Evolutionary conservation across 1,140 invertebrate species (phyloP).

Genomic region (Agrilus planipennis): DNA sequence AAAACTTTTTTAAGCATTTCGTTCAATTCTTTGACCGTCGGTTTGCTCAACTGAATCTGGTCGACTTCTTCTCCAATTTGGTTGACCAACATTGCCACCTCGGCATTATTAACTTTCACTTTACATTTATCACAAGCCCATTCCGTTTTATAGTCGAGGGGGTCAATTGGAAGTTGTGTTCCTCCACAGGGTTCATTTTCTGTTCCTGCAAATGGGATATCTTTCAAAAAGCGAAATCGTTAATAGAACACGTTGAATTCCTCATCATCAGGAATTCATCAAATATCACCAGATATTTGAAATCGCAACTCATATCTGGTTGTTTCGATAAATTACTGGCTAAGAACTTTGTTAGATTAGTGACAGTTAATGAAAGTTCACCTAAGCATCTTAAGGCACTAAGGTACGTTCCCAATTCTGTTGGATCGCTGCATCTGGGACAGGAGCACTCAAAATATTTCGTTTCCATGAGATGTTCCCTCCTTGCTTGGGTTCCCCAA

Average conservation of each 20-base stretch:
- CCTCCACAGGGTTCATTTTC: conserved; percentile 45
- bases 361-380: too few species aligned
- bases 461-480: conserved; percentile 63
- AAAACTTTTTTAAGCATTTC: conserved; percentile 47
- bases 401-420: conserved; percentile 63
- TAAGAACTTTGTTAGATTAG: too few species aligned
- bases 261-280: too few species aligned
- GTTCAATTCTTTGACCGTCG: conserved; percentile 46
- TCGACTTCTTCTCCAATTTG: conserved; percentile 67
- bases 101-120: conserved; percentile 39
- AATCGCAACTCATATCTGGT: too few species aligned
- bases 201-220: too few species aligned
- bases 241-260: too few species aligned
- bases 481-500: conserved; percentile 66
- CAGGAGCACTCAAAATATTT: conserved; percentile 74
- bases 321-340: too few species aligned
- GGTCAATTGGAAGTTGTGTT: conserved; percentile 52
- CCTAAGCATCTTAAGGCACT: conserved; percentile 61
- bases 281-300: too few species aligned
- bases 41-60: conserved; percentile 43
- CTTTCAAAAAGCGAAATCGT: too few species aligned
- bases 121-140: conserved; percentile 63
- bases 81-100: conserved; percentile 48
- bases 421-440: conserved; percentile 60
- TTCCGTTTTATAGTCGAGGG: conserved; percentile 52